phyloP scores from a whole-genome alignment of 2,888 invertebrate genomes.

The Steinernema carpocapsae region DNA sequence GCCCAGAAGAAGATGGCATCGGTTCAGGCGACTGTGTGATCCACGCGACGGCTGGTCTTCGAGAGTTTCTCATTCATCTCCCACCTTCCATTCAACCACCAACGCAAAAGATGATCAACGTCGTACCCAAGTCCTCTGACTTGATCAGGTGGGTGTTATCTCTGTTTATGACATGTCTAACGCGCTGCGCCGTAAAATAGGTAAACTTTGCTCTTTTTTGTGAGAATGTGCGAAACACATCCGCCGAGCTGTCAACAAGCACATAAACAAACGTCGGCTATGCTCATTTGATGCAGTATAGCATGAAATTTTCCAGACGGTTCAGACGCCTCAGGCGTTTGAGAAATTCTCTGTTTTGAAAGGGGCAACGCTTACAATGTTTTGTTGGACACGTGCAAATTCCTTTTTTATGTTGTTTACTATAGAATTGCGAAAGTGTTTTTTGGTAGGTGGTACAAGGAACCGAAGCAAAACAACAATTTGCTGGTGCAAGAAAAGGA shows the following conservation, averaged over 20 bases:
- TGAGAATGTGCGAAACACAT: not conserved
- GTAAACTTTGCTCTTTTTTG: not conserved
- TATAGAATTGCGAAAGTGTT: too few relatives aligned
- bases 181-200: not conserved
- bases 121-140: not conserved
- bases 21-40: slow-evolving; percentile 16
- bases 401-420: too few relatives aligned
- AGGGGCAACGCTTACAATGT: too few relatives aligned
- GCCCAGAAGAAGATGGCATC: slow-evolving; percentile 17
- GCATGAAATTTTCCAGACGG: not conserved
- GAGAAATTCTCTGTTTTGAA: too few relatives aligned
- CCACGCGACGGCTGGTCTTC: too few relatives aligned
- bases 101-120: not conserved
- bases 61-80: too few relatives aligned
- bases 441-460: too few relatives aligned
- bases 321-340: too few relatives aligned
- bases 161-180: not conserved
- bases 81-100: too few relatives aligned
- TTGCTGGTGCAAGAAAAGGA: too few relatives aligned
- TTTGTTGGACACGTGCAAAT: too few relatives aligned
- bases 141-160: not conserved
- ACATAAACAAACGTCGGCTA: not conserved
- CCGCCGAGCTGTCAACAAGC: not conserved
- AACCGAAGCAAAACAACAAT: too few relatives aligned
- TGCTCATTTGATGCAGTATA: not conserved